phyloP scores from a whole-genome alignment of 2,113 vertebrate genomes.

The Neotoma lepida region DNA sequence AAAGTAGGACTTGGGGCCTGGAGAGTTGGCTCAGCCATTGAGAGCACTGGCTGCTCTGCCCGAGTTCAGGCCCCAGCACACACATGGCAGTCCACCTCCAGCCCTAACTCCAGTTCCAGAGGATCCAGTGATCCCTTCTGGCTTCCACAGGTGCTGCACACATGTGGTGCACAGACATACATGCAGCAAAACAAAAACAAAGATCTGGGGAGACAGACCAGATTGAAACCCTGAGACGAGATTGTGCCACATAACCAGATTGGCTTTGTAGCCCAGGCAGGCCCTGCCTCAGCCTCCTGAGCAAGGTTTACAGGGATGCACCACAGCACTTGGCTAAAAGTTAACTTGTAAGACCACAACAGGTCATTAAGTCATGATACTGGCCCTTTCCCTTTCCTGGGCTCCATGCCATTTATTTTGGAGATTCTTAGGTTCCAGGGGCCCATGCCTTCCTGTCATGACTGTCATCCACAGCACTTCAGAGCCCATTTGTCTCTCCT shows the following conservation, averaged over 20 bases:
- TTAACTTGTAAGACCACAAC: background rate
- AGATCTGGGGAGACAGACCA: background rate
- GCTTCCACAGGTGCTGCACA: background rate
- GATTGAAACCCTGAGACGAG: background rate
- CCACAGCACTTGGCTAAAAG: background rate
- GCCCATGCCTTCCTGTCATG: too few species aligned
- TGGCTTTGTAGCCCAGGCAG: background rate
- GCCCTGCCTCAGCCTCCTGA: background rate
- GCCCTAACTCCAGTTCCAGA: background rate
- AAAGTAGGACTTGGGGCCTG: background rate
- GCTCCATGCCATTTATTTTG: too few species aligned
- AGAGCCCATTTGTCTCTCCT: background rate
- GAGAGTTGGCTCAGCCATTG: background rate
- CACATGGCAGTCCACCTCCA: background rate
- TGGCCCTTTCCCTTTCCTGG: background rate
- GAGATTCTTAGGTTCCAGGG: background rate
- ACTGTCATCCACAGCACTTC: background rate
- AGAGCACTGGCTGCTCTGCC: background rate
- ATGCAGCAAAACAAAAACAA: background rate
- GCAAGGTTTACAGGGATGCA: too few species aligned
- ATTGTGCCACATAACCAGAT: background rate
- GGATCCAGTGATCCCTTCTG: background rate
- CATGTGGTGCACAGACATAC: background rate
- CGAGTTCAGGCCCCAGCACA: background rate
- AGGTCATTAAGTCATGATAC: accelerated